Conservation (phyloP, 1,140 invertebrate genomes). For the Zophobas morio region DNA sequence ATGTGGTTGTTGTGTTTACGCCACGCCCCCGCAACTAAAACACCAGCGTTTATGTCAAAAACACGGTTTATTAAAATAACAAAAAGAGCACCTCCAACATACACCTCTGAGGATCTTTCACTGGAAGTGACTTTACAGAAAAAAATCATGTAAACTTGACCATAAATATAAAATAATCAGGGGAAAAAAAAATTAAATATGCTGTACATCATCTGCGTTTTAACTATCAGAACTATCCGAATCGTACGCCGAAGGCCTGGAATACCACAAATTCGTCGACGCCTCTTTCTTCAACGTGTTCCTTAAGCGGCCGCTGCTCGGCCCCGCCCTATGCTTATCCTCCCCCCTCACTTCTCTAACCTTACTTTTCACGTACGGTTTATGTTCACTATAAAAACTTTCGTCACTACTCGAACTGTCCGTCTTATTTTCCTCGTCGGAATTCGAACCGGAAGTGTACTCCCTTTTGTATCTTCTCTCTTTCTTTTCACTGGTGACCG, state of each 20-base stretch:
- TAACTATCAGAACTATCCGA: conserved; percentile 44
- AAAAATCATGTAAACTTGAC: neutral
- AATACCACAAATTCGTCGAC: conserved; percentile 53
- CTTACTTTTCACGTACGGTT: conserved; percentile 50
- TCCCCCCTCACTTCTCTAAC: conserved; percentile 22
- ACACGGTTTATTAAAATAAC: conserved; percentile 32
- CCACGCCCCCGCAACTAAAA: neutral
- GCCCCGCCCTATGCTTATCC: conserved; percentile 24
- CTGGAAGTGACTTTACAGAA: conserved; percentile 5
- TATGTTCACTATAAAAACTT: conserved; percentile 36
- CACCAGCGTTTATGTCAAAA: neutral
- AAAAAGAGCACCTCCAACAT: conserved; percentile 19
- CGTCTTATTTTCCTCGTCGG: neutral
- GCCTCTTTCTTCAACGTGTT: conserved; percentile 54
- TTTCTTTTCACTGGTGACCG: conserved; percentile 3
- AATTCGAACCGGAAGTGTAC: neutral
- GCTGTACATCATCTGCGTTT: conserved; percentile 13
- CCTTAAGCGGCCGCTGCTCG: conserved; percentile 38
- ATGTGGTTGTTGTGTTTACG: neutral
- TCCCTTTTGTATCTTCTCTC: conserved; percentile 18
- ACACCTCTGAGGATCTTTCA: conserved; percentile 1
- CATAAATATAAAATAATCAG: conserved; percentile 31
- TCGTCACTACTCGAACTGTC: conserved; percentile 49
- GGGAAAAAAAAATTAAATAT: conserved; percentile 11
- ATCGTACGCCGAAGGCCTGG: conserved; percentile 39